A percentile compares a stretch with the other conserved stretches of the same genome.
phyloP scores from a whole-genome alignment of 2,797 vertebrate genomes.

The Hafferia zeledoni region DNA sequence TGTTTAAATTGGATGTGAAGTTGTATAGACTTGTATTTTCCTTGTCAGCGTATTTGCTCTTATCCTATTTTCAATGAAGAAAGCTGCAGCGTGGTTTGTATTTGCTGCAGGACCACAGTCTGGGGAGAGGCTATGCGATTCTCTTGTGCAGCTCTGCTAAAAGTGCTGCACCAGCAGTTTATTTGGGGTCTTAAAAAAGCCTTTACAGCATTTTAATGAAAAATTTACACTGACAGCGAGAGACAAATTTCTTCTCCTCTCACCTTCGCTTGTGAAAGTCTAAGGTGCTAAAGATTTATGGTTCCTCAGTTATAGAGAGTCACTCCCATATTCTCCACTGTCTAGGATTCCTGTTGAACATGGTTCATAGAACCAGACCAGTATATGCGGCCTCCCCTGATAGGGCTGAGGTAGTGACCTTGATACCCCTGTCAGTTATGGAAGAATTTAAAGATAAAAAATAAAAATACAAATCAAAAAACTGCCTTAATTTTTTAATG shows the following conservation, averaged over 20 bases:
- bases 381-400: background rate
- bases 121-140: background rate
- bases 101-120: slow-evolving; percentile 27
- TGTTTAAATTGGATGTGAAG: slow-evolving; percentile 50
- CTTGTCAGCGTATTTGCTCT: slow-evolving; percentile 50
- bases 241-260: slow-evolving; percentile 49
- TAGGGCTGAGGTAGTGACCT: background rate
- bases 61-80: slow-evolving; percentile 46
- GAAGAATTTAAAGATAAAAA: background rate
- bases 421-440: background rate
- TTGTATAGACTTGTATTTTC: background rate
- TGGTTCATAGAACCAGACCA: background rate
- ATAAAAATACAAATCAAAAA: background rate
- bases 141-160: background rate
- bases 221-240: slow-evolving; percentile 41
- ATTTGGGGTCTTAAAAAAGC: slow-evolving; percentile 31
- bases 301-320: background rate
- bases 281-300: slow-evolving; percentile 32
- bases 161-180: slow-evolving; percentile 52
- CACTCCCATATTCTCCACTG: background rate
- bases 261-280: background rate
- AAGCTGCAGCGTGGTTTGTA: background rate
- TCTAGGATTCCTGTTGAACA: background rate
- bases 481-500: background rate
- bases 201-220: slow-evolving; percentile 42